Conservation (phyloP, 92 coral and sea anemone species). For the Palythoa caribaeorum region DNA sequence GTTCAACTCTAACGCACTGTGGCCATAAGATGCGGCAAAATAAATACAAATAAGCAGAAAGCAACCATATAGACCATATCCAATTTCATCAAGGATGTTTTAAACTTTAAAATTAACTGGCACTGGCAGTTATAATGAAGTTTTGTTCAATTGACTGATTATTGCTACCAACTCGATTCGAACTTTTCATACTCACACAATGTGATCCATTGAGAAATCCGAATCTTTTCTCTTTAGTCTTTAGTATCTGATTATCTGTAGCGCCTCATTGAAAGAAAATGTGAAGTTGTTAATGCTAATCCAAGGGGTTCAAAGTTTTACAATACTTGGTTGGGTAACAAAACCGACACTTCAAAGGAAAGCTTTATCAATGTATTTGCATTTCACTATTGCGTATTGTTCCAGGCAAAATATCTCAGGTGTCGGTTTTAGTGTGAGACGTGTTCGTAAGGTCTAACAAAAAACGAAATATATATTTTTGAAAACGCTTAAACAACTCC, state of each 20-base stretch:
- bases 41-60: neutral
- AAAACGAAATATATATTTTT: neutral
- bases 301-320: constrained; percentile 5
- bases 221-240: neutral
- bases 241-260: constrained; percentile 10
- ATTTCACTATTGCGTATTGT: constrained; percentile 27
- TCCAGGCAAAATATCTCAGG: constrained; percentile 31
- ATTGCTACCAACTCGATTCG: no score
- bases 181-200: neutral
- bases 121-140: neutral
- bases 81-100: neutral
- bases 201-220: constrained; percentile 17
- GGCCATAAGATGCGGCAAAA: neutral
- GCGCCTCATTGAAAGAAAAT: constrained; percentile 37
- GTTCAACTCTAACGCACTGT: neutral
- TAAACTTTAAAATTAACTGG: neutral
- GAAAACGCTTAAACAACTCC: neutral
- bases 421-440: constrained; percentile 17
- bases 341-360: constrained; percentile 24
- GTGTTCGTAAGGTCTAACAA: constrained; percentile 12
- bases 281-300: constrained; percentile 21
- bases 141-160: neutral
- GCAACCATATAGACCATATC: neutral
- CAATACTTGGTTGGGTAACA: constrained; percentile 4
- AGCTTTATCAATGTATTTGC: constrained; percentile 35